Evolutionary conservation across 92 coral and sea anemone genomes (phyloP), one percentile per base, ranked within the genome.

Genomic region (Diadumene lineata): DNA sequence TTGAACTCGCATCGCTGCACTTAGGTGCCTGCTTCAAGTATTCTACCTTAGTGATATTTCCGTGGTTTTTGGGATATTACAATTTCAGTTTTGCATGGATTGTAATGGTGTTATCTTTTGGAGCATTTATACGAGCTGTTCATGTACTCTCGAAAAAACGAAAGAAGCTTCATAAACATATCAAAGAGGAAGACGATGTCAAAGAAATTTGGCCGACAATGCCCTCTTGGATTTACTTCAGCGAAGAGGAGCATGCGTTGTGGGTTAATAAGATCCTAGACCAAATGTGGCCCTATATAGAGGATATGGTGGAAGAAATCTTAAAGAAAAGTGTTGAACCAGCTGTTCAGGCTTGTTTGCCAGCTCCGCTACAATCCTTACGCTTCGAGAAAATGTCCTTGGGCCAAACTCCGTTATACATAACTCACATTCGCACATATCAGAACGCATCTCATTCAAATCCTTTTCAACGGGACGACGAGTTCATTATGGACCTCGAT

Each of bases 201-300:
- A 74, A 80, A 24, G 85, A 87, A 55, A 62, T 92, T 44, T 81
- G 83, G 67, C 78, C 72, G 25, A 61, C 82, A 27, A 63, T 86
- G 60, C 88, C 88, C 23, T 86, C 96, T 1, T 89, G 91, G 88
- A 87, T 82, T 11, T 84, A 81, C 50, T 80, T 83, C 51, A 80
- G 90, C 23, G 90, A 87, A 31, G 76, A 70, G n/a, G 98, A 93
- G 62, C 90, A 82, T 22, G 92, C 91, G 0, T 44, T 64, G 34
- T 93, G 98, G 98, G 68, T 93, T 64, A 93, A 93, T 70, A 69
- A 84, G 34, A 81, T 90, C 17, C 84, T 93, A 2, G 73, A 65
- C 21, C 90, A 80, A 60, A 82, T 88, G 91, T 93, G 98, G 98
- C 96, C 98, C 0, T 87, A 75, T 55, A 76, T 93, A 10, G 93